Evolutionary conservation across 2,888 invertebrate genomes (phyloP).

Genomic region (Pilophorus perplexus): DNA sequence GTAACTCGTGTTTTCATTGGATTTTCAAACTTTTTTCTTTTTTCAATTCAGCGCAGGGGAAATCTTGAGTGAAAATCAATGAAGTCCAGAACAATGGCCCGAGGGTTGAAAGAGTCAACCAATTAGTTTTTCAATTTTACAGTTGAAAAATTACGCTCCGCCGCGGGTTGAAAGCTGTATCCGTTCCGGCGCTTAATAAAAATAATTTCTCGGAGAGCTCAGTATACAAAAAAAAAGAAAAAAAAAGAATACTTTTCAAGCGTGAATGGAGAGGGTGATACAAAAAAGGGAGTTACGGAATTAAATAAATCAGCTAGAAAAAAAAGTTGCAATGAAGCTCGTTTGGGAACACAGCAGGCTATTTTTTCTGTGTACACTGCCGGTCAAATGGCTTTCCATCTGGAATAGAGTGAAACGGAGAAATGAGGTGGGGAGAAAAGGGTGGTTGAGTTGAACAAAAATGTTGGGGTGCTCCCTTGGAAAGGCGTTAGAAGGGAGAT

Average conservation of each 20-base stretch:
- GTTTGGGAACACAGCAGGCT: conserved; percentile 10
- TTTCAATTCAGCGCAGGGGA: no score
- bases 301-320: conserved; percentile 31
- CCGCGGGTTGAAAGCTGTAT: conserved; percentile 5
- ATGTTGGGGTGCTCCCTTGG: no score
- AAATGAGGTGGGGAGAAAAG: no score
- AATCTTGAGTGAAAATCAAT: no score
- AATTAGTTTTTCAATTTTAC: conserved; percentile 41
- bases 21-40: no score
- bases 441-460: no score
- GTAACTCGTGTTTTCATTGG: no score
- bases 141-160: conserved; percentile 29
- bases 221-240: background rate
- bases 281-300: conserved; percentile 8
- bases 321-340: conserved; percentile 15
- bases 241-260: conserved; percentile 15
- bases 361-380: conserved; percentile 19
- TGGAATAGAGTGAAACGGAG: no score
- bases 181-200: conserved; percentile 31
- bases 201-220: conserved; percentile 20
- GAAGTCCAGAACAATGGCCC: no score
- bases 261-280: conserved; percentile 6
- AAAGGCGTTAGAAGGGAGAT: no score
- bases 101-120: conserved; percentile 16
- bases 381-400: conserved; percentile 7